Base-by-base conservation (phyloP, 2,888 invertebrate species). In the Cephus spinipes region DNA sequence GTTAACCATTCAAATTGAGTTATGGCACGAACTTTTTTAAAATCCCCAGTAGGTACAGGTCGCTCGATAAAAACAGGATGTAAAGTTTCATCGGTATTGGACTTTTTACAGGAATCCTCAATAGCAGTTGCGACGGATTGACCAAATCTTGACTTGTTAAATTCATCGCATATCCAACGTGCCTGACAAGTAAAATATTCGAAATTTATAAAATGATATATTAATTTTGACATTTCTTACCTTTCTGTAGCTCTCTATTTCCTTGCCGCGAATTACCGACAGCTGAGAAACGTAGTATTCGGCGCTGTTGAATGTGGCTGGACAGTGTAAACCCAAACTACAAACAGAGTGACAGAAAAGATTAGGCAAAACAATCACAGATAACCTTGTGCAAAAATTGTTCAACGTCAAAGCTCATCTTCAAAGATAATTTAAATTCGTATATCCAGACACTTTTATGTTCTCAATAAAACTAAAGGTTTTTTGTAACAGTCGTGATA, bases 281-380 rank as follows among this genome's bases (percentile, higher is more conserved):
- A 95, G 88, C 75, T 93, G 93, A 76, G 94, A 93, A 69, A 98
- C 95, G 90, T 96, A 97, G 91, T 96, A 97, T 89, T 98, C 98
- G 0, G 97, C 97, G 3, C 96, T 95, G 91, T 97, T 98, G 93
- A 95, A 97, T 35, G 96, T 95, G 32, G 93, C 88, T 0, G 97
- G 97, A 87, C 96, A 95, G 81, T 93, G 92, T 85, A 94, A 93
- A 82, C 94, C 94, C 78, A 96, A 89, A 76, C 96, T 96, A 79
- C 81, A 77, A 76, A 40, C 31, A 76, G 71, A 76, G 78, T 71
- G n/a, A 76, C 31, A 23, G 0, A 77, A 33, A 15, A 31, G 40
- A 15, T 15, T 0, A 40, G 15, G 15, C 40, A 40, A 40, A 15
- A 15, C 2, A 2, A 40, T 4, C 2, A 15, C 15, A 1, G 36